These are phyloP conservation scores for Characodon lateralis DNA, from an alignment of 2,797 vertebrate species.

Conservation along the genomic window DNA sequence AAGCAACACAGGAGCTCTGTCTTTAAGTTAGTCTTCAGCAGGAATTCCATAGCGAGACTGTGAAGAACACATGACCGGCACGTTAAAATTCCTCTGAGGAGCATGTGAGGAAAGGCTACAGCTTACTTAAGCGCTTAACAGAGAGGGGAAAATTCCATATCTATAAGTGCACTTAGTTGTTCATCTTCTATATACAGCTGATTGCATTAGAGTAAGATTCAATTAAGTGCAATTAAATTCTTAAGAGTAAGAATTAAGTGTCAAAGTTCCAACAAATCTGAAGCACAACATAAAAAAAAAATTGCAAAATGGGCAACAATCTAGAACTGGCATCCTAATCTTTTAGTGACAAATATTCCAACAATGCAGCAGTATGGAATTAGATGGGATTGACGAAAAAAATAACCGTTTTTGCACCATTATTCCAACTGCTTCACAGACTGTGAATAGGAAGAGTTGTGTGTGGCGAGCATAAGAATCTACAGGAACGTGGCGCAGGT, in stretches of 20 bases:
- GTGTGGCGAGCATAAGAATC: not conserved
- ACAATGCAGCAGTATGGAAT: not conserved
- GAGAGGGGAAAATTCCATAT: constrained; percentile 32
- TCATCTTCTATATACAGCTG: not conserved
- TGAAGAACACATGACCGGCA: constrained; percentile 67
- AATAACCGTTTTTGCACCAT: not conserved
- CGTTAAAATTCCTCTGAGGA: constrained; percentile 64
- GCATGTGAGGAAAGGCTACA: constrained; percentile 69
- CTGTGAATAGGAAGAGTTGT: not conserved
- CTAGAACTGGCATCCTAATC: not conserved
- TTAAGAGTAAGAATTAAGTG: constrained; percentile 25
- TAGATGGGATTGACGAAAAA: not conserved
- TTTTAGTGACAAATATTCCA: constrained; percentile 7
- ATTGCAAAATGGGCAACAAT: constrained; percentile 8
- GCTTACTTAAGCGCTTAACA: constrained; percentile 49
- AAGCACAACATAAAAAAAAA: not conserved
- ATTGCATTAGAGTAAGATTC: not conserved
- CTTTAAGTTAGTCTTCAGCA: constrained; percentile 35
- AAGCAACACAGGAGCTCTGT: constrained; percentile 29
- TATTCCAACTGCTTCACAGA: not conserved
- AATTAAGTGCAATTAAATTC: not conserved
- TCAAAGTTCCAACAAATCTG: constrained; percentile 9
- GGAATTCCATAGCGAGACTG: constrained; percentile 14
- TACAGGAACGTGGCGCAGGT: not conserved
- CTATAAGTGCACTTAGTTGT: constrained; percentile 26